These are phyloP conservation scores for Oncorhynchus nerka DNA, from an alignment of 2,113 vertebrate species.

Conservation along the genomic window DNA sequence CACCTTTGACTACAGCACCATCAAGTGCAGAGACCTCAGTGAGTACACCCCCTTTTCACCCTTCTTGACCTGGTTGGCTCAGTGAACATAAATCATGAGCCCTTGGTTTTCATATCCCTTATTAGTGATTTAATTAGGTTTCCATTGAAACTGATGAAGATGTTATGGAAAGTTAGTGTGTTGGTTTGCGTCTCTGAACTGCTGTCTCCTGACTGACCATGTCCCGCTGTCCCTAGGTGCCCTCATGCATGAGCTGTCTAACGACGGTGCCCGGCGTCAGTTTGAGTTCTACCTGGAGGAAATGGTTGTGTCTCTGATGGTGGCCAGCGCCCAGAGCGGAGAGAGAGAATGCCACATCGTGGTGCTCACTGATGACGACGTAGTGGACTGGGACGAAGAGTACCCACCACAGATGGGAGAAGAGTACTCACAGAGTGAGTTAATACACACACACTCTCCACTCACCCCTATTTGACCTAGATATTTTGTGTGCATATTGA, in stretches of 20 bases:
- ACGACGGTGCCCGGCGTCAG: constrained; percentile 93
- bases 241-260: constrained; percentile 98
- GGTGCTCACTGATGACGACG: constrained; percentile 96
- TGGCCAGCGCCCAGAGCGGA: constrained; percentile 94
- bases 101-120: too few relatives aligned
- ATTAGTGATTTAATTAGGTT: too few relatives aligned
- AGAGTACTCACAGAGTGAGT: constrained; percentile 97
- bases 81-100: too few relatives aligned
- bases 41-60: constrained; percentile 67
- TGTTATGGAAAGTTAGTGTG: too few relatives aligned
- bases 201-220: background rate
- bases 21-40: constrained; percentile 99
- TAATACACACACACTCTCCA: background rate
- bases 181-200: too few relatives aligned
- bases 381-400: constrained; percentile 99
- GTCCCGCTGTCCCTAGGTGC: constrained; percentile 78
- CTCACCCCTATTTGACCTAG: background rate
- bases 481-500: too few relatives aligned
- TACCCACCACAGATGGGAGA: constrained; percentile 99
- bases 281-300: constrained; percentile 98
- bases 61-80: too few relatives aligned
- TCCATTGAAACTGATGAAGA: too few relatives aligned
- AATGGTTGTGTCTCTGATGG: constrained; percentile 98
- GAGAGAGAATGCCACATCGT: constrained; percentile 98
- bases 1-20: constrained; percentile 98